Conservation (phyloP, 2,888 invertebrate species). For the Drosophila acutilabella region DNA sequence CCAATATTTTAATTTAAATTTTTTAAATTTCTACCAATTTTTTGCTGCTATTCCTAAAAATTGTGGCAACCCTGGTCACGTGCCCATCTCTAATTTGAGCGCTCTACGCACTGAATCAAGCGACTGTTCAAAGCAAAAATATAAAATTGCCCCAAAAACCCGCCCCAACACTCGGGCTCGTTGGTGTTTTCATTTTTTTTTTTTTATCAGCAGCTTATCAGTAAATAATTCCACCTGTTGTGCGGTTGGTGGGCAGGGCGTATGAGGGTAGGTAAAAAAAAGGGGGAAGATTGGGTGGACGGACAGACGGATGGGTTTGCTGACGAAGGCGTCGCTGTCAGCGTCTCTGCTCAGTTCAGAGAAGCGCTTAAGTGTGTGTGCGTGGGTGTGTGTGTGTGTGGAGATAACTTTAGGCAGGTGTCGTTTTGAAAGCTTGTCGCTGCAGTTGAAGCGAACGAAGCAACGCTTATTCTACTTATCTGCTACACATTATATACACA, state of each 20-base stretch:
- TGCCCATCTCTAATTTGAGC: constrained; percentile 27
- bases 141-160: constrained; percentile 45
- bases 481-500: constrained; percentile 17
- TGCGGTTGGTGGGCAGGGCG: constrained; percentile 29
- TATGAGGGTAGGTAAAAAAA: not conserved
- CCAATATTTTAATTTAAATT: too few species aligned
- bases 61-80: constrained; percentile 6
- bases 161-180: constrained; percentile 51
- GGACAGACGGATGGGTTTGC: not conserved
- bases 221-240: constrained; percentile 81
- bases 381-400: constrained; percentile 24
- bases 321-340: constrained; percentile 26
- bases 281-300: not conserved
- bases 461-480: constrained; percentile 58
- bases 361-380: constrained; percentile 42
- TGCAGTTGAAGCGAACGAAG: constrained; percentile 40
- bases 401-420: constrained; percentile 72
- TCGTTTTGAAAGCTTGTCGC: constrained; percentile 38
- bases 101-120: constrained; percentile 48
- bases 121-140: constrained; percentile 46
- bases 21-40: too few species aligned
- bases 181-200: not conserved
- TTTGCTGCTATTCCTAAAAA: too few species aligned
- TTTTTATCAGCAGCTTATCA: constrained; percentile 77
- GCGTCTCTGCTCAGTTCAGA: constrained; percentile 26